Percentiles rank a stretch among this genome's conserved stretches.
These are phyloP conservation scores for Amphibalanus amphitrite DNA, from an alignment of 1,140 invertebrate genomes.

Conservation along the genomic window DNA sequence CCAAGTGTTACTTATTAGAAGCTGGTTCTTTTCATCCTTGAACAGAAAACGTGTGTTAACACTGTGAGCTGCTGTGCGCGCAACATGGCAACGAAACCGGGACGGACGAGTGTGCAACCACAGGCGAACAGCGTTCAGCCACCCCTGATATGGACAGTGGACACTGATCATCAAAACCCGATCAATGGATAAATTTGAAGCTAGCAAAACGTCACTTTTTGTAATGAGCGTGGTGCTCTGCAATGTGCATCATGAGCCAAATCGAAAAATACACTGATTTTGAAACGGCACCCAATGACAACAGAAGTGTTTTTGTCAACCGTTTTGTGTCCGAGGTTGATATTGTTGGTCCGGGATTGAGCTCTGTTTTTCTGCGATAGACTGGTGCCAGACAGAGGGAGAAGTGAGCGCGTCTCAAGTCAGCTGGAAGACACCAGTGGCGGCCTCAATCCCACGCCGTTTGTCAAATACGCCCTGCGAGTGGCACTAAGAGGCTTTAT, in stretches of 20 bases:
- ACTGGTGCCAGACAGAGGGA: neutral
- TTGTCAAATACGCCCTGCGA: neutral
- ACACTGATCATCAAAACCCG: neutral
- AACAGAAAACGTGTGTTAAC: neutral
- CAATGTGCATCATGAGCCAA: too few species aligned
- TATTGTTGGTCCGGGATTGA: neutral
- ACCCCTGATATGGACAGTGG: too few species aligned
- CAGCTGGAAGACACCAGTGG: neutral
- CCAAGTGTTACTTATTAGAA: slow-evolving; percentile 4
- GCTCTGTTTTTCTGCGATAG: too few species aligned
- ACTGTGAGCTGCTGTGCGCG: neutral
- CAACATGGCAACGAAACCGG: neutral
- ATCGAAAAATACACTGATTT: too few species aligned
- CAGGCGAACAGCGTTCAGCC: neutral
- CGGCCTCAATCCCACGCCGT: neutral
- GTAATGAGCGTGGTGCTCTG: too few species aligned
- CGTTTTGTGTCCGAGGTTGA: neutral
- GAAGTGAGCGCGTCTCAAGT: neutral
- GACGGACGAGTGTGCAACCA: neutral
- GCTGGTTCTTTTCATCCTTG: slow-evolving; percentile 4
- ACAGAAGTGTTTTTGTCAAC: too few species aligned
- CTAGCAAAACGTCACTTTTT: too few species aligned
- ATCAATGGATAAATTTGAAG: neutral
- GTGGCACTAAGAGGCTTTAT: neutral
- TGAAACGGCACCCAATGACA: too few species aligned